Conservation (phyloP, 37 sponge, comb jelly and placozoan genomes). For the Crambe crambe region DNA sequence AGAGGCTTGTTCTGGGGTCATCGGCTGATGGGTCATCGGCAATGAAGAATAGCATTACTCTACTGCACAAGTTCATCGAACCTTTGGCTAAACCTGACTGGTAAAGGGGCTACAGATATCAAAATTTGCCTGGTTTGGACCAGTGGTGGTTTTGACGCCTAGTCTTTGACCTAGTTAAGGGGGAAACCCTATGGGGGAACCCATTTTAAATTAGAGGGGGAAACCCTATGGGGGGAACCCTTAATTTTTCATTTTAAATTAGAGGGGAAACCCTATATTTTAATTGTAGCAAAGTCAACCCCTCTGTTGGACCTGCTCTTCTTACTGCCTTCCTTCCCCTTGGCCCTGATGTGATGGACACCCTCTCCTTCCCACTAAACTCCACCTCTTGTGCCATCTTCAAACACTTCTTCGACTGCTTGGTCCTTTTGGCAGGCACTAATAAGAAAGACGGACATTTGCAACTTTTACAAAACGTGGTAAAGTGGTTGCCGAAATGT, state of each 20-base stretch:
- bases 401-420: slow-evolving; percentile 44
- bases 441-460: slow-evolving; percentile 57
- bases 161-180: too few species aligned
- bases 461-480: slow-evolving; percentile 41
- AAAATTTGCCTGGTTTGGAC: neutral
- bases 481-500: slow-evolving; percentile 55
- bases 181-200: neutral
- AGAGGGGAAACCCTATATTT: neutral
- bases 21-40: slow-evolving; percentile 23
- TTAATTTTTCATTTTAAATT: too few species aligned
- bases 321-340: slow-evolving; percentile 56
- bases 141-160: too few species aligned
- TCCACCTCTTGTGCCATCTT: slow-evolving; percentile 17
- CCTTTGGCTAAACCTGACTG: slow-evolving; percentile 53
- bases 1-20: slow-evolving; percentile 44
- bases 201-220: neutral
- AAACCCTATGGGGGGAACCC: neutral
- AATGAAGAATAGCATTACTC: neutral
- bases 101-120: slow-evolving; percentile 20
- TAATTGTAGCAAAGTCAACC: slow-evolving; percentile 15
- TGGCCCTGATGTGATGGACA: slow-evolving; percentile 30
- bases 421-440: slow-evolving; percentile 51
- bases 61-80: slow-evolving; percentile 27
- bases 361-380: neutral
- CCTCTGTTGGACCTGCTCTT: slow-evolving; percentile 11